A percentile compares a stretch with the other conserved stretches of the same genome.
phyloP scores from a whole-genome alignment of 2,888 invertebrate genomes.

The Amitus sp. region DNA sequence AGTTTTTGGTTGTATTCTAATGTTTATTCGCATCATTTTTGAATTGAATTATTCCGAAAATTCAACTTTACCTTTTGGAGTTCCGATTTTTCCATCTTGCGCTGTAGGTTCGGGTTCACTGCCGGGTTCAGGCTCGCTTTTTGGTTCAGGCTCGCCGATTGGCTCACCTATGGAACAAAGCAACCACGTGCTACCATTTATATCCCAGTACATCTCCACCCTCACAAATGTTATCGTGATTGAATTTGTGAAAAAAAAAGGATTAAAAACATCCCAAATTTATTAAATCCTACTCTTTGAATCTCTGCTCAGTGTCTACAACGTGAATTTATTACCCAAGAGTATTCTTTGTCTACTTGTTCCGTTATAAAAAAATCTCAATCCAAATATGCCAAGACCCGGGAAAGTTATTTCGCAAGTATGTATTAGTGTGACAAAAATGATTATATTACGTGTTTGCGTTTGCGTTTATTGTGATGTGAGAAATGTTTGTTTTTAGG shows the following conservation, averaged over 20 bases:
- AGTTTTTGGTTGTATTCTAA: not conserved
- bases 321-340: no score
- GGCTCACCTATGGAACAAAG: constrained; percentile 65
- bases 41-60: no score
- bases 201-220: constrained; percentile 58
- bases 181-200: constrained; percentile 59
- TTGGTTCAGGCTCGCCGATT: constrained; percentile 57
- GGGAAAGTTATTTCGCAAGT: no score
- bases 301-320: no score
- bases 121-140: constrained; percentile 51
- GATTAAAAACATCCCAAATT: constrained; percentile 19
- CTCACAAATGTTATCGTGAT: no score
- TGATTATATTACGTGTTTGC: no score
- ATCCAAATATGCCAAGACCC: no score
- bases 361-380: no score
- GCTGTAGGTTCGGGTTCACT: constrained; percentile 62
- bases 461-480: no score
- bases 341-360: no score
- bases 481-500: no score
- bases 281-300: not conserved
- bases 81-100: constrained; percentile 53
- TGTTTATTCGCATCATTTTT: not conserved
- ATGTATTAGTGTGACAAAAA: no score
- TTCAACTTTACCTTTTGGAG: constrained; percentile 60
- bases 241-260: constrained; percentile 9